A percentile compares a stretch with the other conserved stretches of the same genome.
Evolutionary conservation across 1,140 invertebrate genomes (phyloP).

Genomic region (Gryllus bimaculatus): DNA sequence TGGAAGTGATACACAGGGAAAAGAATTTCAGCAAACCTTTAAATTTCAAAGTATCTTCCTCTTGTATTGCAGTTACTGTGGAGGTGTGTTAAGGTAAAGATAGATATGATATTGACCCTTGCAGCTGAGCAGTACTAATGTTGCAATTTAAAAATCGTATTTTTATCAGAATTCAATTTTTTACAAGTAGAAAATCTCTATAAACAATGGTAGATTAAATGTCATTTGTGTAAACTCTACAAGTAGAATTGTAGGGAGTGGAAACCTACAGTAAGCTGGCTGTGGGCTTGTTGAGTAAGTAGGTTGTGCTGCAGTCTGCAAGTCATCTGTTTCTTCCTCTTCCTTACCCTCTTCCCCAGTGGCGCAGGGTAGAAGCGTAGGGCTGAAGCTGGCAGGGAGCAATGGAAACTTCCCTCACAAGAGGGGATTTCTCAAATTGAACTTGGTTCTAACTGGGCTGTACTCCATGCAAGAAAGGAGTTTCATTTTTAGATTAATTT

Average conservation of each 20-base stretch:
- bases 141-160: not conserved
- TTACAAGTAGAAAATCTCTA: not conserved
- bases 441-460: not conserved
- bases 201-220: not conserved
- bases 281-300: not conserved
- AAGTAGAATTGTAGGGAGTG: not conserved
- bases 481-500: not conserved
- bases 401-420: not conserved
- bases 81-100: too few relatives aligned
- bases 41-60: too few relatives aligned
- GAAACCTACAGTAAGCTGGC: not conserved
- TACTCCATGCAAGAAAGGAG: not conserved
- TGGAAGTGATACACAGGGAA: too few relatives aligned
- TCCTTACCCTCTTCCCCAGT: not conserved
- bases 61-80: too few relatives aligned
- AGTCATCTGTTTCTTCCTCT: not conserved
- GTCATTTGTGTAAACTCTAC: not conserved
- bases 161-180: not conserved
- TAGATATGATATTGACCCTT: not conserved
- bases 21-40: too few relatives aligned
- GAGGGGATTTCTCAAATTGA: not conserved
- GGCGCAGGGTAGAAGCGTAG: not conserved
- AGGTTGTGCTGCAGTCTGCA: not conserved
- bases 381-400: not conserved
- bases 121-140: not conserved